Base-by-base conservation (phyloP, 2,888 invertebrate species). In the Heliothis peltigera region DNA sequence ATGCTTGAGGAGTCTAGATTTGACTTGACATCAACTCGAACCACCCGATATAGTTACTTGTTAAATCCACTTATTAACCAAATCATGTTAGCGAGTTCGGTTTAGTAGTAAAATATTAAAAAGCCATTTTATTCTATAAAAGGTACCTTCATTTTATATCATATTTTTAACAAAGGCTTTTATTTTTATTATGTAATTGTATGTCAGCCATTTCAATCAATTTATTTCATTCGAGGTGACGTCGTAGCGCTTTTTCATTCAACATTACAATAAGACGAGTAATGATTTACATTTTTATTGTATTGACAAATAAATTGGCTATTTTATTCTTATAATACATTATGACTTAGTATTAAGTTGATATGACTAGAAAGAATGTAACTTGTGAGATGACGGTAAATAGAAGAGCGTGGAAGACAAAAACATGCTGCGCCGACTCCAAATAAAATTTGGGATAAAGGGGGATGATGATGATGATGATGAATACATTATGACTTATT, bases 271-370 rank as follows among this genome's bases (percentile, higher is more conserved):
- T 46, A 54, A 21, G 39, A 51, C 42, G 49, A 76, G 57, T 25
- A 77, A 64, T 46, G 57, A 56, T 55, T 61, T 76, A 28, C 51
- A 57, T 56, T 57, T 75, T 70, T 76, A 57, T 56, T 75, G 54
- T 57, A 75, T 69, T 60, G 52, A 28, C 43, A 58, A 47, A 48
- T 55, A 18, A 28, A 39, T 54, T 39, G 17, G 1, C n/a, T 7
- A 56, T 63, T 43, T 62, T 59, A 1, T 22, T 46, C 15, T 47
- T n/a, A 15, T 70, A 53, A 63, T 72, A 55, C 17, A 58, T 58
- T 64, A 42, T 56, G 10, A 19, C 48, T 46, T 47, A 19, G n/a
- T n/a, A n/a, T n/a, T n/a, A n/a, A n/a, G n/a, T n/a, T n/a, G n/a
- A n/a, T n/a, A n/a, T n/a, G n/a, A n/a, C n/a, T n/a, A n/a, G n/a